Conservation (phyloP, 1,140 invertebrate species). For the Drosophila bifasciata region DNA sequence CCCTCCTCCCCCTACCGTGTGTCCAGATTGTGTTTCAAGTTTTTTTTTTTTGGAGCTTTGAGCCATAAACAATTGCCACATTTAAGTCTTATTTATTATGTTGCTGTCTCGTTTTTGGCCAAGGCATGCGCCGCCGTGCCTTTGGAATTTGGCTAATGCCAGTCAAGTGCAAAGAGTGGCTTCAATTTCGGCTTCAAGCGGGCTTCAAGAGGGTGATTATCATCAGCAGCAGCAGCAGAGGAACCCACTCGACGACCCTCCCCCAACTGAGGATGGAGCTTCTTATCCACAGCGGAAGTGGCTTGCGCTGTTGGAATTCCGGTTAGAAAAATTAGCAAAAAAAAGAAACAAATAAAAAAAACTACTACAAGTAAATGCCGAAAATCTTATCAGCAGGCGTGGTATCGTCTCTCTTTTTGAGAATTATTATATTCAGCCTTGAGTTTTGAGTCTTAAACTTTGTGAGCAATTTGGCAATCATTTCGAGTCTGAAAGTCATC, state of each 20-base stretch:
- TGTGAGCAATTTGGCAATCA: slow-evolving; percentile 68
- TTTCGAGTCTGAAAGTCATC: slow-evolving; percentile 41
- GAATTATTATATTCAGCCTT: slow-evolving; percentile 59
- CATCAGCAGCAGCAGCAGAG: background rate
- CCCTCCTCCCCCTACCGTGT: slow-evolving; percentile 1
- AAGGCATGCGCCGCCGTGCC: background rate
- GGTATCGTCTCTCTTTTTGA: background rate
- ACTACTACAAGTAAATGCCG: slow-evolving; percentile 1
- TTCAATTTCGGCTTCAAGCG: slow-evolving; percentile 24
- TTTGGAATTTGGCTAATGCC: slow-evolving; percentile 69
- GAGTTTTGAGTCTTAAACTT: slow-evolving; percentile 55
- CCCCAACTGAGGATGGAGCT: slow-evolving; percentile 8
- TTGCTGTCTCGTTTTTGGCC: slow-evolving; percentile 36
- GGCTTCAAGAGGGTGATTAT: no score
- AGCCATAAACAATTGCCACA: slow-evolving; percentile 67
- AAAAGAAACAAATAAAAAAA: slow-evolving; percentile 7
- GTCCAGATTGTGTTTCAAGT: slow-evolving; percentile 47
- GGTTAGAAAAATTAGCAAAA: slow-evolving; percentile 27
- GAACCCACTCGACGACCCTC: no score
- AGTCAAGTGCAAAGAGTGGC: slow-evolving; percentile 44
- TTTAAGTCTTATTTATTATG: slow-evolving; percentile 56
- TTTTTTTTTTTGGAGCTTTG: slow-evolving; percentile 40
- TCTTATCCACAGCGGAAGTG: slow-evolving; percentile 39
- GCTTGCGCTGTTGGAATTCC: slow-evolving; percentile 32
- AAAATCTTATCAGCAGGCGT: slow-evolving; percentile 42